Evolutionary conservation across 2,888 invertebrate species (phyloP).

Genomic region (Pteria penguin): DNA sequence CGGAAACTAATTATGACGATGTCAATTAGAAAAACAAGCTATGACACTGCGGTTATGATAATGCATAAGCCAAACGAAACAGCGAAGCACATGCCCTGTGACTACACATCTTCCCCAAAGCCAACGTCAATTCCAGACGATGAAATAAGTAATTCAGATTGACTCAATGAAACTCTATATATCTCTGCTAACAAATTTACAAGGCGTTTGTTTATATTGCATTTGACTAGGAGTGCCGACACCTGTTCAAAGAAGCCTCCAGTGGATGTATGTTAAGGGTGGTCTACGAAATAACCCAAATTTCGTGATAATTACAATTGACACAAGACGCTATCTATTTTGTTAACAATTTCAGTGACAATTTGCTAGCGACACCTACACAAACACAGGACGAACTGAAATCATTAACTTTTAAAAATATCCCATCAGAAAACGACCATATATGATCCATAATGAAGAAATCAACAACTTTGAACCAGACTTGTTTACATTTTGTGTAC

Average conservation of each 20-base stretch:
- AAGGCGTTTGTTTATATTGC: background rate
- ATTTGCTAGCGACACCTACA: constrained; percentile 29
- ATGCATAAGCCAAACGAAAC: background rate
- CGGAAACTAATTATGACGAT: too few species aligned
- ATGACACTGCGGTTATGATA: too few species aligned
- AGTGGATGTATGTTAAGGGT: background rate
- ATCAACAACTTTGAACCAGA: background rate
- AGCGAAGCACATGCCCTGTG: background rate
- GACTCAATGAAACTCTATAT: background rate
- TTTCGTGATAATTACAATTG: constrained; percentile 19
- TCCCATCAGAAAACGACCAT: background rate
- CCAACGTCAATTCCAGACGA: background rate
- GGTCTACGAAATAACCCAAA: constrained; percentile 7
- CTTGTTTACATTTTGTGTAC: background rate
- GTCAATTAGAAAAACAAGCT: too few species aligned
- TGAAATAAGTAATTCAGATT: background rate
- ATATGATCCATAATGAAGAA: background rate
- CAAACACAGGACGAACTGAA: constrained; percentile 14
- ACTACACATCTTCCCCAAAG: background rate
- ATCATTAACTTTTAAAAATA: constrained; percentile 36
- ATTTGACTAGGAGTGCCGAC: background rate
- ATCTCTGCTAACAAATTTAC: background rate
- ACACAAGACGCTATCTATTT: constrained; percentile 10
- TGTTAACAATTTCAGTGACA: constrained; percentile 4
- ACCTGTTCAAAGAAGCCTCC: background rate